Base-by-base conservation (phyloP, 2,113 vertebrate species). In the Equus quagga region DNA sequence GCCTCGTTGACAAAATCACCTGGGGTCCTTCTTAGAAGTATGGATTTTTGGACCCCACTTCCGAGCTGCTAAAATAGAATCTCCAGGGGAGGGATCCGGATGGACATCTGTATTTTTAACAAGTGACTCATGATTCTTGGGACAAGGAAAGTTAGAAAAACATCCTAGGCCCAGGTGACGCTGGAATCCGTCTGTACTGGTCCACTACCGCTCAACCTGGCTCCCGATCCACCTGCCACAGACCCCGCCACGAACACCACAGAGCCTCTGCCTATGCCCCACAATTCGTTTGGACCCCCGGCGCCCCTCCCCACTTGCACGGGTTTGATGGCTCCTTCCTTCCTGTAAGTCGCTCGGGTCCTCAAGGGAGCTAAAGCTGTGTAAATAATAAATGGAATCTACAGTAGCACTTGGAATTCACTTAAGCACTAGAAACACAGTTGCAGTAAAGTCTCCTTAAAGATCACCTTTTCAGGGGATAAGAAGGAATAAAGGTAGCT, bases 371-470 rank as follows among this genome's bases (percentile, higher is more conserved):
- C 75, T 62, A 17, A 96, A 73, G 76, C 89, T 85, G 67, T 81
- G 92, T 98, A 96, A 98, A 98, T 98, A 98, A 98, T 98, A 96
- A 97, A 98, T 98, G 96, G 95, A 95, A 98, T 98, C 98, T 96
- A 96, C 80, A 96, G 94, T 89, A 97, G 94, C 94, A 90, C 89
- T 98, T 96, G 94, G 89, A 97, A 98, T 95, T 96, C 97, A 91
- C 97, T 98, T 97, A 96, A 92, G 97, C 92, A 88, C 94, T 41
- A 84, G 87, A 96, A 93, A 96, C 31, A 72, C 36, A 79, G 78
- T 46, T 95, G 62, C 73, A 62, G 46, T 83, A 46, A 86, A 56
- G 41, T 69, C 72, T 91, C 80, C 46, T 96, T 93, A 69, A 95
- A 96, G 96, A 92, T 91, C 58, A 84, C 91, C 75, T 86, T 89